Base-by-base conservation (phyloP, 1,140 invertebrate genomes). In the Ganaspis sp. region DNA sequence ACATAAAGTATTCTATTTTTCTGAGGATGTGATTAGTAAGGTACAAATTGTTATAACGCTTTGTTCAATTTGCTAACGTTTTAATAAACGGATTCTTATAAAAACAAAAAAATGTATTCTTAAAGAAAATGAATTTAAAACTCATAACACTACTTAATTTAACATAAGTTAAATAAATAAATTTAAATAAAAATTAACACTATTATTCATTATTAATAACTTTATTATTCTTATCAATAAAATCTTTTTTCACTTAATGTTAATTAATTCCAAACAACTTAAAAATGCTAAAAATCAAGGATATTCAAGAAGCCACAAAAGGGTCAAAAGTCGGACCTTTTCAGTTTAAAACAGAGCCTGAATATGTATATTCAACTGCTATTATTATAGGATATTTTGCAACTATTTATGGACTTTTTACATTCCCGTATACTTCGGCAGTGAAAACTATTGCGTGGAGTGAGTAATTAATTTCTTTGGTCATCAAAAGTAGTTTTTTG, bases 371-470 rank as follows among this genome's bases (percentile, higher is more conserved):
- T 5, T 26, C 54, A 15, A 15, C 23, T 26, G 9, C 11, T 12
- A 26, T 58, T 58, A 26, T 58, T 11, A 9, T 58, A 26, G 21
- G 21, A 58, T 26, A 58, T 58, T 26, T 23, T 58, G 0, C 26
- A 26, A 26, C 21, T 26, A 58, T 58, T 0, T 58, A 58, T 58
- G 54, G 21, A 58, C 23, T 58, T 26, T 29, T 58, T 15, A 58
- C 9, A 12, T 58, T 58, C 26, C 54, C 54, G 15, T 58, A 26
- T 58, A 29, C 23, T 15, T 26, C 9, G 54, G 12, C 21, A 12
- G 26, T 26, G 23, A 58, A 12, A 9, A 58, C 54, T 58, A 26
- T 58, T 58, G 23, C 26, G 54, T 58, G 54, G 54, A 58, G 54
- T 58, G 15, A 58, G 54, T 58, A 29, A 12, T 9, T 26, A 21